These are phyloP conservation scores for Drosophila picticornis DNA, from an alignment of 2,888 invertebrate species.

Conservation along the genomic window DNA sequence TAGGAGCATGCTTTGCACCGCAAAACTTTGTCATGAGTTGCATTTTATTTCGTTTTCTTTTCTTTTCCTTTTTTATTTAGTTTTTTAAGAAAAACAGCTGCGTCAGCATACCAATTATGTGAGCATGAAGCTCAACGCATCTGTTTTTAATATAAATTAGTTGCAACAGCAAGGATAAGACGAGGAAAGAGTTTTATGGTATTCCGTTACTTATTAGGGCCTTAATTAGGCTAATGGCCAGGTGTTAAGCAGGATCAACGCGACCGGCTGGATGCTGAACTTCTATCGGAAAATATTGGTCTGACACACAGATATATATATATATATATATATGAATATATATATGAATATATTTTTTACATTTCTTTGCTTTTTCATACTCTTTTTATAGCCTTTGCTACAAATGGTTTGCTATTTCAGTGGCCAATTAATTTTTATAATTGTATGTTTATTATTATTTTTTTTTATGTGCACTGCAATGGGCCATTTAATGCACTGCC, in stretches of 20 bases:
- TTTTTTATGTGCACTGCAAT: constrained; percentile 22
- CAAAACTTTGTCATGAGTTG: constrained; percentile 27
- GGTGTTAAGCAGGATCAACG: background rate
- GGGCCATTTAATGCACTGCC: constrained; percentile 55
- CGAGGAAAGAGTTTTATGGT: background rate
- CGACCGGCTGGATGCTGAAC: background rate
- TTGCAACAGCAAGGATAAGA: background rate
- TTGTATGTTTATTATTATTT: background rate
- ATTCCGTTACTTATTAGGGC: background rate
- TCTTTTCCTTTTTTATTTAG: constrained; percentile 5
- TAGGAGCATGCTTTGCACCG: background rate
- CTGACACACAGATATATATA: background rate
- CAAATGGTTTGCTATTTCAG: background rate
- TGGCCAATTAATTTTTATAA: constrained; percentile 11
- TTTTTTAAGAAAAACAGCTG: constrained; percentile 2
- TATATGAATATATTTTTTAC: background rate
- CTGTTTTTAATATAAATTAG: constrained; percentile 44
- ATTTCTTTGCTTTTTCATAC: background rate
- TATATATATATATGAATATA: background rate
- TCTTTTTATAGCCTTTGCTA: background rate
- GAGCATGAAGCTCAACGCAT: constrained; percentile 24
- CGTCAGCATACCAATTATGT: constrained; percentile 41
- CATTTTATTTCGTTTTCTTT: constrained; percentile 9
- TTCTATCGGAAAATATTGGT: background rate
- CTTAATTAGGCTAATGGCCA: background rate